These are phyloP conservation scores for Heliconius charithonia DNA, from an alignment of 2,888 invertebrate species.

Conservation along the genomic window DNA sequence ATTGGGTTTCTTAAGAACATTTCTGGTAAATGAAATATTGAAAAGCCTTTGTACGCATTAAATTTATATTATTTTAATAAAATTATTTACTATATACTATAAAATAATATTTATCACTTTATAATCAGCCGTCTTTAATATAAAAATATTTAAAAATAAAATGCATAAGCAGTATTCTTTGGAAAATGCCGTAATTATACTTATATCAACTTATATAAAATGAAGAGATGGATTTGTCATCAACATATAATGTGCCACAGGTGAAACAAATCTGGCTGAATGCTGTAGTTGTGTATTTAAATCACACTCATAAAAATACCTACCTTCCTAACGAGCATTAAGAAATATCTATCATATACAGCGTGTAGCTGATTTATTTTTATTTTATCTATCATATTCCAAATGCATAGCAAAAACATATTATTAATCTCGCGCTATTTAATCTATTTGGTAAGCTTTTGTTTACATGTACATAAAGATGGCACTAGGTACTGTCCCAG, in stretches of 20 bases:
- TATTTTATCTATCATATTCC: not conserved
- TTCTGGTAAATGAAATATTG: conserved; percentile 27
- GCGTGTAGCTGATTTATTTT: too few relatives aligned
- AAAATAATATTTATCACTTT: not conserved
- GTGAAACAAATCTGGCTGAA: too few relatives aligned
- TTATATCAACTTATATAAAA: too few relatives aligned
- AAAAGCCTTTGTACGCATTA: not conserved
- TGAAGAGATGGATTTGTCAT: too few relatives aligned
- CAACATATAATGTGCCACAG: too few relatives aligned
- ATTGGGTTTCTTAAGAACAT: conserved; percentile 35
- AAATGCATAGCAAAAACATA: not conserved
- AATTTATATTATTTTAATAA: not conserved
- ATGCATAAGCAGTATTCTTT: too few relatives aligned
- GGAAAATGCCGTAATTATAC: too few relatives aligned
- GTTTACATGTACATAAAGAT: not conserved
- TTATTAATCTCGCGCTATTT: not conserved
- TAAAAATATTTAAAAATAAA: too few relatives aligned
- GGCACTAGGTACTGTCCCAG: conserved; percentile 25
- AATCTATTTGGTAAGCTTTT: not conserved
- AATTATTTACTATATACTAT: not conserved
- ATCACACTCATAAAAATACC: not conserved
- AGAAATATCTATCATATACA: not conserved
- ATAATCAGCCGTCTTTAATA: too few relatives aligned
- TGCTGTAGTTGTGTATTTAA: too few relatives aligned
- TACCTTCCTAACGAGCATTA: not conserved